Evolutionary conservation across 2,888 invertebrate species (phyloP), one percentile per base, ranked within the genome.

Genomic region (Nematopogon swammerdamellus): DNA sequence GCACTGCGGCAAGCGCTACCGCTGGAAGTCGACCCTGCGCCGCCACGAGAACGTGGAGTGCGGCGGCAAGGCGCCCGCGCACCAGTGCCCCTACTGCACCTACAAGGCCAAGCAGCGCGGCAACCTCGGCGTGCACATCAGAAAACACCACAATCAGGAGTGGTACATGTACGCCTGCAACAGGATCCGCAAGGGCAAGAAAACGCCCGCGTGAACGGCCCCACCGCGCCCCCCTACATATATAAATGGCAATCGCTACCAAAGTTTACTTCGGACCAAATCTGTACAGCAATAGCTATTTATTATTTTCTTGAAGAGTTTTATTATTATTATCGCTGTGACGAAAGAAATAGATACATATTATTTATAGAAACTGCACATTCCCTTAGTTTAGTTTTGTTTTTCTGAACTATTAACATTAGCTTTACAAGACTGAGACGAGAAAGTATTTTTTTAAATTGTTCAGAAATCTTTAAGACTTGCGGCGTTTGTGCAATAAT

Each of bases 1-100:
- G 48, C 91, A 91, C 65, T 92, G 92, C 72, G 91, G 92, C 55
- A 92, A 92, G 69, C 84, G 87, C 56, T 92, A 92, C 70, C 85
- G 91, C 60, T 92, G 92, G 91, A 92, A 89, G 73, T 91, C 91
- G 47, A 91, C 91, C 52, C 81, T 91, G 80, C 82, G 89, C 11
- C 84, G 90, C 3, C 92, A 92, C 73, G 91, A 90, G 70, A 88
- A 86, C 76, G 90, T 91, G 54, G 91, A 91, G 70, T 91, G 91
- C 70, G 89, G 91, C 45, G 91, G 90, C 55, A 92, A 91, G 66
- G 87, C 90, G 55, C 91, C 91, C 0, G 83, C 88, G 54, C 91
- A 91, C 72, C 88, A 89, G 55, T 92, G 92, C 61, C 88, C 90
- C 11, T 85, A 88, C 65, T 92, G 91, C 72, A 81, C 86, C 18